Evolutionary conservation across 2,888 invertebrate species (phyloP).

Genomic region (Macrosiphum euphorbiae): DNA sequence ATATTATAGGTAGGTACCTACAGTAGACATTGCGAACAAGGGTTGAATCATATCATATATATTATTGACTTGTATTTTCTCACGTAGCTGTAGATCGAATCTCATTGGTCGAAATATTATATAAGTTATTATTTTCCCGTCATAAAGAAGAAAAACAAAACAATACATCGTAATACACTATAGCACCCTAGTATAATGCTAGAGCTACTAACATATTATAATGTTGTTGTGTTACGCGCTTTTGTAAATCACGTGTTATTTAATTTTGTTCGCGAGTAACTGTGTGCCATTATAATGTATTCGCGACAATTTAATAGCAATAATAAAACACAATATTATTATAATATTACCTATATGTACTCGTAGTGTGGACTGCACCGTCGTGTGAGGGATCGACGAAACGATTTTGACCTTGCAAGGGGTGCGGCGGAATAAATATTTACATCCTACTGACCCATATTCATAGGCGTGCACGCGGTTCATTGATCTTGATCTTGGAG

Average conservation of each 20-base stretch:
- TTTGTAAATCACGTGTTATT: background rate
- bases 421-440: conserved; percentile 47
- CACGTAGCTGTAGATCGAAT: background rate
- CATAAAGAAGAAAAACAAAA: background rate
- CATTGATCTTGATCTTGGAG: conserved; percentile 63
- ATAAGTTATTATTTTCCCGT: background rate
- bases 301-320: background rate
- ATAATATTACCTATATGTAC: background rate
- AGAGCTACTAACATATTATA: background rate
- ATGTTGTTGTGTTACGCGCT: background rate
- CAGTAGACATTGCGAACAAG: background rate
- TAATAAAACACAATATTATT: background rate
- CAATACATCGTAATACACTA: background rate
- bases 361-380: background rate
- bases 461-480: conserved; percentile 43
- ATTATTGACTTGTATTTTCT: background rate
- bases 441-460: conserved; percentile 60
- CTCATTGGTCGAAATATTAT: background rate
- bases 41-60: background rate
- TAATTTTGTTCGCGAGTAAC: background rate
- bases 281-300: background rate
- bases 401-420: conserved; percentile 32
- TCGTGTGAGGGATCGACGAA: conserved; percentile 33
- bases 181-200: background rate
- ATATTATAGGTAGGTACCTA: background rate